Evolutionary conservation across 2,113 vertebrate species (phyloP), one percentile per base, ranked within the genome.

Genomic region (Litocranius walleri): DNA sequence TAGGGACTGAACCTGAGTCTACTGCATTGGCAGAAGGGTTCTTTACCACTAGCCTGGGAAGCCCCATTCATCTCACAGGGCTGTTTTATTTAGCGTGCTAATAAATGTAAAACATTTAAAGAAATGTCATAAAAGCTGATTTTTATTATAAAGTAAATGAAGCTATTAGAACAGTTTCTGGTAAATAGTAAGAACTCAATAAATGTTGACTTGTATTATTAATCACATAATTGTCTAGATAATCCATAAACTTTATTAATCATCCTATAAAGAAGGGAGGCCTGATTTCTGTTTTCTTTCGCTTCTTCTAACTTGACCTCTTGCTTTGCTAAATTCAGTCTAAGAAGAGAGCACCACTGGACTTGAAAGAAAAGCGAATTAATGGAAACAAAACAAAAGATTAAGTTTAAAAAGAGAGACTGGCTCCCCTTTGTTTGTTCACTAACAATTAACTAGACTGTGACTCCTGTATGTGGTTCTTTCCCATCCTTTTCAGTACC

Each of bases 131-230:
- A 57, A 25, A 13, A 87, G 27, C 1, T 48, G 56, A 57, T 29
- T 91, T 93, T 93, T 81, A 45, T 77, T 67, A 27, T 61, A 74
- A 81, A 50, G 29, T 77, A 57, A 77, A 48, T 36, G 52, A 91
- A 81, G 13, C 59, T 81, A 54, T 96, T 67, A 6, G 33, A 91
- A 43, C 0, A 30, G 43, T 61, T 64, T 52, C 91, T 80, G 33
- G 23, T 93, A 29, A 67, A 27, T 7, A 23, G 21, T 54, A 61
- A 86, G 27, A 81, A 29, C 14, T 90, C 67, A 82, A 1, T 36
- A 67, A 54, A 54, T 81, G 30, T 89, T 43, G 59, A 45, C 29
- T 45, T n/a, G 30, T 64, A 59, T n/a, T 54, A 17, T 43, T 61
- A 33, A 45, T 54, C 54, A 43, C 3, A 9, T 40, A 71, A 48